Base-by-base conservation (phyloP, 2,888 invertebrate species). In the Ectemnius cavifrons region DNA sequence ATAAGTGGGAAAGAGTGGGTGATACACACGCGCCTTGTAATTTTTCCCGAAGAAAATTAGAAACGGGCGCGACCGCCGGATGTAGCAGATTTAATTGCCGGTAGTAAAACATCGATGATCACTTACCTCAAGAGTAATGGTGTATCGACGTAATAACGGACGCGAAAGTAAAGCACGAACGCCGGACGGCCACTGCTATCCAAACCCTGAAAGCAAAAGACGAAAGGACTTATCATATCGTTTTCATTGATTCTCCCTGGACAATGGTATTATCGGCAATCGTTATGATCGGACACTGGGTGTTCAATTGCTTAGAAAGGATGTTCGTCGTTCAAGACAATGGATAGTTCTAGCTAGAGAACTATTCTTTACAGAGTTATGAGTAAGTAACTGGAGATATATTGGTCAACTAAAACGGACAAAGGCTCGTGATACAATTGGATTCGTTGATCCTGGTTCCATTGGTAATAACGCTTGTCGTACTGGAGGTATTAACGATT, bases 121-220 rank as follows among this genome's bases (percentile, higher is more conserved):
- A 58, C 85, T 91, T 90, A 94, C 94, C 97, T 95, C 89, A 98
- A 93, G 81, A 98, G 94, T 85, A 97, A 93, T 77, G 97, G 97
- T 89, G 97, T 97, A 92, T 98, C 97, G 88, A 98, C 96, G 92
- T 98, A 98, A 92, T 97, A 98, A 92, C 98, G 97, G 88, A 98
- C 96, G 84, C 97, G 95, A 91, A 98, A 95, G 92, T 97, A 96
- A 91, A 98, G 94, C 87, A 96, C 96, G 88, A 98, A 93, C 77
- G 97, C 94, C 75, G 98, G 97, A 88, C 96, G 95, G 84, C 97
- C 97, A 91, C 96, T 96, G 90, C 96, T 95, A 92, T 97, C 97
- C 92, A 97, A 93, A 84, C 97, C 97, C 96, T 96, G 92, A 18
- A 91, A 92, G 89, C 5, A 4, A 49, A 47, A 58, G 59, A 84